Conservation (phyloP, 1,140 invertebrate genomes). For the Phymorhynchus buccinoides region DNA sequence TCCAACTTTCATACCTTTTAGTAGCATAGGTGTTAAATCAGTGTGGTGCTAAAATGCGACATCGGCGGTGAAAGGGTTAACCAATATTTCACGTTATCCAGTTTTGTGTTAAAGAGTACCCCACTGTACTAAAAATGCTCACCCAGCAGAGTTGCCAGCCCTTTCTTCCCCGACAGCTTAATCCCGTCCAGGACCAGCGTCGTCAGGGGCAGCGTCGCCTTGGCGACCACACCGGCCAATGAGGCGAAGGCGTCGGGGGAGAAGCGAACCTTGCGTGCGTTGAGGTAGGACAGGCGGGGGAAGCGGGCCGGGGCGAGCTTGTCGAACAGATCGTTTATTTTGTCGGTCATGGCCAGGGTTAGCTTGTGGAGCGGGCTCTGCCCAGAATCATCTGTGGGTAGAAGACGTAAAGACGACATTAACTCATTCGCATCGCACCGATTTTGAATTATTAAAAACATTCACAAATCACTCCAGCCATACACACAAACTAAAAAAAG, state of each 20-base stretch:
- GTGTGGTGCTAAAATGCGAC: too few species aligned
- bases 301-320: conserved; percentile 42
- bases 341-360: conserved; percentile 52
- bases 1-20: too few species aligned
- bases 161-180: conserved; percentile 59
- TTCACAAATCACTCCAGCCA: too few species aligned
- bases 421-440: too few species aligned
- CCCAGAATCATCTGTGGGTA: conserved; percentile 47
- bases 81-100: too few species aligned
- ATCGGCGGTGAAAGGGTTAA: too few species aligned
- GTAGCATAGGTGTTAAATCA: too few species aligned
- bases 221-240: conserved; percentile 32
- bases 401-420: too few species aligned
- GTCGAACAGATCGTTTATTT: conserved; percentile 46
- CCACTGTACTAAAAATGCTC: too few species aligned
- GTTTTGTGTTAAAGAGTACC: too few species aligned
- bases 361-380: conserved; percentile 50
- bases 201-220: conserved; percentile 37
- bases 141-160: conserved; percentile 57
- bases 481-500: too few species aligned
- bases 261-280: conserved; percentile 52
- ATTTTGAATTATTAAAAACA: too few species aligned
- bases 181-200: conserved; percentile 64
- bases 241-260: conserved; percentile 28
- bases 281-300: conserved; percentile 58